A percentile compares a stretch with the other conserved stretches of the same genome.
phyloP scores from a whole-genome alignment of 2,113 vertebrate genomes.

The Macrotis lagotis region DNA sequence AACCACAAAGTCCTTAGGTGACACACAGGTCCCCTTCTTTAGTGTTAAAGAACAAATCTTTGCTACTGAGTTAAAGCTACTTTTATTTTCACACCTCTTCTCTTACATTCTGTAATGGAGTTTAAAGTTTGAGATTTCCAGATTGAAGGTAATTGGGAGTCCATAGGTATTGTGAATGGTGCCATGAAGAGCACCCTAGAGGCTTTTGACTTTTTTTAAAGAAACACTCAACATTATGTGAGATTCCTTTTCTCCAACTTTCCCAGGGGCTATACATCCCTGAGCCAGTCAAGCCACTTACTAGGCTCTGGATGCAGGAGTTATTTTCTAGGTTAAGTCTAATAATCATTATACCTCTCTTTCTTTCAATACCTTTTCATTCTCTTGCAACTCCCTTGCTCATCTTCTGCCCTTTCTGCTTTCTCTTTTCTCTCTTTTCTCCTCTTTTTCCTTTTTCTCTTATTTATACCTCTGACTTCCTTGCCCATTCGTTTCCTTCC shows the following conservation, averaged over 20 bases:
- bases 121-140: not conserved
- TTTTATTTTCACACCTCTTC: not conserved
- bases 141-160: not conserved
- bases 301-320: not conserved
- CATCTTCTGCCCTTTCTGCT: too few species aligned
- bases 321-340: not conserved
- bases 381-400: constrained; percentile 6
- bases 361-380: not conserved
- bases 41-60: not conserved
- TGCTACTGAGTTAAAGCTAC: not conserved
- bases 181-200: not conserved
- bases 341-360: not conserved
- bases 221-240: not conserved
- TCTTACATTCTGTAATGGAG: not conserved
- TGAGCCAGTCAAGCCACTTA: not conserved
- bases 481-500: not conserved
- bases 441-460: not conserved
- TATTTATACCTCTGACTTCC: not conserved
- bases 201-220: not conserved
- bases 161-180: not conserved
- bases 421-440: not conserved
- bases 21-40: not conserved
- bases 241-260: not conserved
- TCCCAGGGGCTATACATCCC: not conserved
- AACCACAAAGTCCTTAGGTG: not conserved